Evolutionary conservation across 1,140 invertebrate genomes (phyloP), one percentile per base, ranked within the genome.

Genomic region (Episyrphus balteatus): DNA sequence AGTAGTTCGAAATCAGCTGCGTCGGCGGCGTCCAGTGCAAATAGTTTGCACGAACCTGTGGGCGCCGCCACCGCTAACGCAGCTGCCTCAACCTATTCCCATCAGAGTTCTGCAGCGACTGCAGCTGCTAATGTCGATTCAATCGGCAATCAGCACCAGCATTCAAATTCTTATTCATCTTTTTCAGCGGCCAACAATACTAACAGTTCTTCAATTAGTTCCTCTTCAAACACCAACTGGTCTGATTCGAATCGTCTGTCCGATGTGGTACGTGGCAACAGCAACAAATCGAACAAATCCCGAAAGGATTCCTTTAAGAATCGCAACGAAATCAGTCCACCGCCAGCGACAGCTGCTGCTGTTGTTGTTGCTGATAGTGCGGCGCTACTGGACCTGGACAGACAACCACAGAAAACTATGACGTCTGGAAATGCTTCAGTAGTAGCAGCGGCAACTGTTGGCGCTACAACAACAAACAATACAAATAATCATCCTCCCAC

Each of bases 201-300:
- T 42, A 18, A 15, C 40, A 42, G 12, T 42, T 42, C 44, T 14
- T 31, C 50, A 43, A 54, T 54, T 41, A 58, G 56, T 62, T 56
- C 59, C 47, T 49, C 57, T n/a, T 5, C 19, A 26, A 13, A 42
- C 12, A 46, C 40, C 49, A 56, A 37, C 41, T 65, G 62, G 62
- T 42, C 60, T 7, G 63, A 66, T 19, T 63, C 68, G 52, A 80
- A 75, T 62, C 75, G 84, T 59, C 69, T 88, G 53, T 81, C 86
- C 5, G 86, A 89, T 66, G 84, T 89, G 31, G 86, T 89, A 17
- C 87, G 86, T 61, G 32, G 40, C 21, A 26, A 21, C n/a, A 30
- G 43, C 12, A 44, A 44, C 19, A 55, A 53, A 21, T 59, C 58
- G 41, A 53, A 56, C 19, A 66, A 72, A 50, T 55, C 58, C 17